phyloP scores from a whole-genome alignment of 1,140 invertebrate species.

The Harlomillsia oculata region DNA sequence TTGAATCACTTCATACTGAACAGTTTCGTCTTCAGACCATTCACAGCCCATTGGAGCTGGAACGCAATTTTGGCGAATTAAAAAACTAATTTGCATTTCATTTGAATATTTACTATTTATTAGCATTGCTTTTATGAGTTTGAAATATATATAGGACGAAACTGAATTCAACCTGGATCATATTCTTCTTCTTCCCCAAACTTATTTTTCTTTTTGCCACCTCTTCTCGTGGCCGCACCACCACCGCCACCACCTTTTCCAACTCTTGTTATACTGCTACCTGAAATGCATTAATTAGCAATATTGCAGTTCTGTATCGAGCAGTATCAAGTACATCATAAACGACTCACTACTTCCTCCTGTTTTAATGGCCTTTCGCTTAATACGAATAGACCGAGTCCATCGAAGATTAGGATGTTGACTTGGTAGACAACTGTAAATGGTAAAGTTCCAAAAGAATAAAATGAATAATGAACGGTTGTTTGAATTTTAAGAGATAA shows the following conservation, averaged over 20 bases:
- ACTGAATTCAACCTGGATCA: conserved; percentile 36
- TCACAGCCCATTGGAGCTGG: conserved; percentile 20
- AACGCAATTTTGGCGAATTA: background rate
- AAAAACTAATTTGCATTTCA: background rate
- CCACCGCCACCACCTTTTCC: conserved; percentile 31
- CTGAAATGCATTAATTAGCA: too few relatives aligned
- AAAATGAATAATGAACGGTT: background rate
- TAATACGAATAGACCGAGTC: conserved; percentile 46
- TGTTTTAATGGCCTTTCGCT: conserved; percentile 17
- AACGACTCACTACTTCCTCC: too few relatives aligned
- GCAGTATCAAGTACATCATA: too few relatives aligned
- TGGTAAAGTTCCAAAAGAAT: background rate
- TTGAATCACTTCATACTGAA: conserved; percentile 56
- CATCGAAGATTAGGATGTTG: conserved; percentile 70
- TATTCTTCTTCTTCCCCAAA: conserved; percentile 37
- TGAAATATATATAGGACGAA: background rate
- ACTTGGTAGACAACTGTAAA: conserved; percentile 57
- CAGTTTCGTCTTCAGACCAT: conserved; percentile 48
- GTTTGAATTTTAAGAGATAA: background rate
- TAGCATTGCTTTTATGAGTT: conserved; percentile 38
- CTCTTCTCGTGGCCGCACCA: conserved; percentile 37
- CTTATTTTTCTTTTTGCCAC: conserved; percentile 44
- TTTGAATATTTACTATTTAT: too few relatives aligned
- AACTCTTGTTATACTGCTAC: too few relatives aligned
- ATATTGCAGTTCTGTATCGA: too few relatives aligned